phyloP scores from a whole-genome alignment of 1,140 invertebrate genomes.

The Cotesia glomerata region DNA sequence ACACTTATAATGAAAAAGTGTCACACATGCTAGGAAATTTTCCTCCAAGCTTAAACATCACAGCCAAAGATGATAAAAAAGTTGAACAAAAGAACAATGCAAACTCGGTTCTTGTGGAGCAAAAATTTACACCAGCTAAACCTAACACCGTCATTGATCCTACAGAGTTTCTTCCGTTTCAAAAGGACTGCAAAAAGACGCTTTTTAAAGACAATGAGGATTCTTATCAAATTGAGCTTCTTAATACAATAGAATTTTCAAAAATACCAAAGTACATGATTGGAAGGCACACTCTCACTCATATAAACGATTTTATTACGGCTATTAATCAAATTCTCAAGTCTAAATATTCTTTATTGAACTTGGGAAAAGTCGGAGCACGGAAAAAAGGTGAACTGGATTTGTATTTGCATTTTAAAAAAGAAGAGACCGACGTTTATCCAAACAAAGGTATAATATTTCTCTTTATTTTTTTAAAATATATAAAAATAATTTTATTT shows the following conservation, averaged over 20 bases:
- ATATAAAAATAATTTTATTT: neutral
- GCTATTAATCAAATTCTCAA: slow-evolving; percentile 52
- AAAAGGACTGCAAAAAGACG: slow-evolving; percentile 47
- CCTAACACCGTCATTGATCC: neutral
- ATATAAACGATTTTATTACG: slow-evolving; percentile 48
- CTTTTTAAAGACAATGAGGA: slow-evolving; percentile 47
- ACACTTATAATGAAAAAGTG: slow-evolving; percentile 36
- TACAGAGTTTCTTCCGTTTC: neutral
- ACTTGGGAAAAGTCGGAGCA: slow-evolving; percentile 47
- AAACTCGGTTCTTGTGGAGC: neutral
- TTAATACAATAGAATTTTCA: slow-evolving; percentile 46
- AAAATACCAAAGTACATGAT: slow-evolving; percentile 58
- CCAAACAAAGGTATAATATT: slow-evolving; percentile 38
- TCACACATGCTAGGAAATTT: slow-evolving; percentile 43
- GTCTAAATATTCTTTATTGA: slow-evolving; percentile 51
- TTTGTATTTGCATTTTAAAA: slow-evolving; percentile 49
- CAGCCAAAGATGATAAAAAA: slow-evolving; percentile 27
- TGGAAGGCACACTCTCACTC: slow-evolving; percentile 45
- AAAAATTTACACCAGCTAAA: neutral
- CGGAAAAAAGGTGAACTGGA: slow-evolving; percentile 56
- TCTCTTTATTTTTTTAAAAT: neutral
- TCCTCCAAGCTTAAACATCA: slow-evolving; percentile 36
- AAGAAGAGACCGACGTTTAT: slow-evolving; percentile 42
- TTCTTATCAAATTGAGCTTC: slow-evolving; percentile 30
- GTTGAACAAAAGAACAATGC: neutral